A percentile compares a stretch with the other conserved stretches of the same genome.
Evolutionary conservation across 2,888 invertebrate genomes (phyloP).

Genomic region (Patella depressa): DNA sequence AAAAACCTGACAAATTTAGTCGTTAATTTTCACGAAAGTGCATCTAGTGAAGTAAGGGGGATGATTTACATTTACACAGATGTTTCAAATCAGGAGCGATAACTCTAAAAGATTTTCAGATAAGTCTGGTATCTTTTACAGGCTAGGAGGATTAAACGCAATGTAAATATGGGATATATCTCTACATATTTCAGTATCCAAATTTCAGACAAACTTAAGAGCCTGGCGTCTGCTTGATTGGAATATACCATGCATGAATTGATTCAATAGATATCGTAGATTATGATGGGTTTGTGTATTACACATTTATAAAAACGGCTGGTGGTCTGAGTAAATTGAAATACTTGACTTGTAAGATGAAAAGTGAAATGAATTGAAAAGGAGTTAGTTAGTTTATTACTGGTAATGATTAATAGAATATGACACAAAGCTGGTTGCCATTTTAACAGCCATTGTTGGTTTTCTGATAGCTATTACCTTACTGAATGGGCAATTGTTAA

Average conservation of each 20-base stretch:
- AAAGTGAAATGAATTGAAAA: neutral
- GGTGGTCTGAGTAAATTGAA: constrained; percentile 4
- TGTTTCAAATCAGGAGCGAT: constrained; percentile 4
- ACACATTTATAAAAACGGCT: neutral
- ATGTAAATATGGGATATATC: neutral
- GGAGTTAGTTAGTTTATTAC: too few species aligned
- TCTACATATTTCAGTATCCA: neutral
- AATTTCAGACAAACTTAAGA: constrained; percentile 1
- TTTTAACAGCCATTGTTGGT: too few species aligned
- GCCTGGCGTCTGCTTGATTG: neutral
- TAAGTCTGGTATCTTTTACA: constrained; percentile 9
- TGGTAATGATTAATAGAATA: too few species aligned
- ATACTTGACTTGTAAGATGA: neutral
- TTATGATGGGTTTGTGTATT: too few species aligned
- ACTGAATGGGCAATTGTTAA: too few species aligned
- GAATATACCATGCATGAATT: neutral
- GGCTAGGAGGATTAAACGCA: neutral
- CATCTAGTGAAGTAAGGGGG: neutral
- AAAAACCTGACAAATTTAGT: constrained; percentile 2
- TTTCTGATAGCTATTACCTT: too few species aligned
- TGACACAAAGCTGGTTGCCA: too few species aligned
- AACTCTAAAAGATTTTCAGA: constrained; percentile 11
- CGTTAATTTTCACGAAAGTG: neutral
- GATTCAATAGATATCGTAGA: too few species aligned
- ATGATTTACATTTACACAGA: neutral